Evolutionary conservation across 2,797 vertebrate genomes (phyloP).

Genomic region (Pangasius larnaudii): DNA sequence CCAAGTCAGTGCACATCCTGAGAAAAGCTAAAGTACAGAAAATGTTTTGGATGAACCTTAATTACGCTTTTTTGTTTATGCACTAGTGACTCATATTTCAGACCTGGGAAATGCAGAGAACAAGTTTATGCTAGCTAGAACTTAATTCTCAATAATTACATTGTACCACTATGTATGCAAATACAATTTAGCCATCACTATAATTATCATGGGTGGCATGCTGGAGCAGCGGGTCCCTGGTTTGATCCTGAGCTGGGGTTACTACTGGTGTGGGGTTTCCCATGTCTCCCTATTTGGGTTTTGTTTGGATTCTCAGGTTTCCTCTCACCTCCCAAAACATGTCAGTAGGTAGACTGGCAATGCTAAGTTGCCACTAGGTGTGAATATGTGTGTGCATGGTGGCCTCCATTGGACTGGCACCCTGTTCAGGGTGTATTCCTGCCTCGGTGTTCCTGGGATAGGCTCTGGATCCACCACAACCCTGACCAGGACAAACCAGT

Average conservation of each 20-base stretch:
- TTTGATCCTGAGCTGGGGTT: background rate
- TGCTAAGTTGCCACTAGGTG: background rate
- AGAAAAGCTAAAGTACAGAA: background rate
- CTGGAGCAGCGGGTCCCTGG: background rate
- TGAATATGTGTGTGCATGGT: background rate
- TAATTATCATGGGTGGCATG: slow-evolving; percentile 8
- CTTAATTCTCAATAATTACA: slow-evolving; percentile 27
- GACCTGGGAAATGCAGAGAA: slow-evolving; percentile 12
- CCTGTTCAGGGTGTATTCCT: background rate
- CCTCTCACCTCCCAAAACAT: background rate
- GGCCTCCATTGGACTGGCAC: background rate
- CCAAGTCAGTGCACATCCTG: background rate
- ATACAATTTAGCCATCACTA: slow-evolving; percentile 20
- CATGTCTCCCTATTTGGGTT: background rate
- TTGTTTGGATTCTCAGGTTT: background rate
- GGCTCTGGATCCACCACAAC: background rate
- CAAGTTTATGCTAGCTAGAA: background rate
- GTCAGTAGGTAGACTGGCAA: background rate
- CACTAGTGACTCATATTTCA: slow-evolving; percentile 12
- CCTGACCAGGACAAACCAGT: background rate
- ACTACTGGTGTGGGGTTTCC: background rate
- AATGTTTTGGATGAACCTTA: background rate
- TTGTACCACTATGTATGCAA: background rate
- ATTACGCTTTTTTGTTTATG: background rate
- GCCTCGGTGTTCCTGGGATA: background rate